These are phyloP conservation scores for Antedon bifida DNA, from an alignment of 35 echinoderm and acorn worm genomes.

Conservation along the genomic window DNA sequence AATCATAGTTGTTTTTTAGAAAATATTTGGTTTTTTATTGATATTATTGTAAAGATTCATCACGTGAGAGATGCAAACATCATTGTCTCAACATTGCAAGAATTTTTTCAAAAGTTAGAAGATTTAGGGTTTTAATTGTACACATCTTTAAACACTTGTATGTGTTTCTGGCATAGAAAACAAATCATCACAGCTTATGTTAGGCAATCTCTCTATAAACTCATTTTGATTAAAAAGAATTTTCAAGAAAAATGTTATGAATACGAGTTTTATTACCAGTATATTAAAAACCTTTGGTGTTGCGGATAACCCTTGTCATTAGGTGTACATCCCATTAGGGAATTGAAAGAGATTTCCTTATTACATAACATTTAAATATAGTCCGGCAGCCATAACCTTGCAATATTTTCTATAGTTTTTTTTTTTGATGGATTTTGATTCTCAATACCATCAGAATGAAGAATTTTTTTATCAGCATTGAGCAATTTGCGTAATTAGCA, in stretches of 20 bases:
- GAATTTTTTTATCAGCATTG: too few species aligned
- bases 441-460: too few species aligned
- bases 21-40: not conserved
- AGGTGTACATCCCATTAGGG: too few species aligned
- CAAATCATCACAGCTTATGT: not conserved
- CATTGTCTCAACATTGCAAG: not conserved
- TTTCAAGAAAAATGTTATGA: not conserved
- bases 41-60: not conserved
- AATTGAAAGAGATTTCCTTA: too few species aligned
- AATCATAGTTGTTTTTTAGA: not conserved
- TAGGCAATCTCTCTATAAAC: not conserved
- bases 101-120: not conserved
- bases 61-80: not conserved
- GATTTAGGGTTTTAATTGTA: not conserved
- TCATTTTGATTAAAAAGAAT: constrained; percentile 2
- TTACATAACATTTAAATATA: too few species aligned
- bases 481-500: too few species aligned
- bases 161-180: not conserved
- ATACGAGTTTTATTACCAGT: too few species aligned
- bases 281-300: too few species aligned
- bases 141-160: not conserved
- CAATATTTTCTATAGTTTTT: too few species aligned
- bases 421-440: too few species aligned
- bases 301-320: too few species aligned
- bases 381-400: too few species aligned